Conservation (phyloP, 2,888 invertebrate species). For the Boloria selene region DNA sequence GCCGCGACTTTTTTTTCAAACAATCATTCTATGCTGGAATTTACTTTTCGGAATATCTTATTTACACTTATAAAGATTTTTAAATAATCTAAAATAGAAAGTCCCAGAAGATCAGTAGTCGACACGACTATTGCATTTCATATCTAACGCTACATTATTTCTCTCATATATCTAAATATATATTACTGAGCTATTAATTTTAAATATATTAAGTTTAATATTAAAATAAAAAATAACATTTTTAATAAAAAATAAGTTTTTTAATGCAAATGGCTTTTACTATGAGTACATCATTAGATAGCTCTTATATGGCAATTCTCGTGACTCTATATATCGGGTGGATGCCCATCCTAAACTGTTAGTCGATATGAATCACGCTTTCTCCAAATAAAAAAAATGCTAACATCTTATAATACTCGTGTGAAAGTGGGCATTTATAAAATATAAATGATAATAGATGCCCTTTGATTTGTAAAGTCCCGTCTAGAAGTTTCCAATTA, state of each 20-base stretch:
- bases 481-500: background rate
- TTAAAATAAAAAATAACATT: too few species aligned
- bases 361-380: conserved; percentile 16
- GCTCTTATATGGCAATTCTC: conserved; percentile 1
- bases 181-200: too few species aligned
- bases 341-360: conserved; percentile 18
- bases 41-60: too few species aligned
- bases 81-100: too few species aligned
- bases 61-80: too few species aligned
- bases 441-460: conserved; percentile 4
- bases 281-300: background rate
- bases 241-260: too few species aligned
- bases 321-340: conserved; percentile 19
- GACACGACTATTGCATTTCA: background rate
- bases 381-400: conserved; percentile 15
- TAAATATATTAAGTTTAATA: too few species aligned
- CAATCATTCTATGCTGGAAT: too few species aligned
- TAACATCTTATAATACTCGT: conserved; percentile 12
- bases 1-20: too few species aligned
- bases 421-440: conserved; percentile 13
- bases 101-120: too few species aligned
- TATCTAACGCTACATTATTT: conserved; percentile 2
- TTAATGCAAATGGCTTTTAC: too few species aligned
- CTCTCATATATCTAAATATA: background rate
- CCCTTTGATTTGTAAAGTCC: conserved; percentile 10